Evolutionary conservation across 2,888 invertebrate species (phyloP), one percentile per base, ranked within the genome.

Genomic region (Dastarcus helophoroides): DNA sequence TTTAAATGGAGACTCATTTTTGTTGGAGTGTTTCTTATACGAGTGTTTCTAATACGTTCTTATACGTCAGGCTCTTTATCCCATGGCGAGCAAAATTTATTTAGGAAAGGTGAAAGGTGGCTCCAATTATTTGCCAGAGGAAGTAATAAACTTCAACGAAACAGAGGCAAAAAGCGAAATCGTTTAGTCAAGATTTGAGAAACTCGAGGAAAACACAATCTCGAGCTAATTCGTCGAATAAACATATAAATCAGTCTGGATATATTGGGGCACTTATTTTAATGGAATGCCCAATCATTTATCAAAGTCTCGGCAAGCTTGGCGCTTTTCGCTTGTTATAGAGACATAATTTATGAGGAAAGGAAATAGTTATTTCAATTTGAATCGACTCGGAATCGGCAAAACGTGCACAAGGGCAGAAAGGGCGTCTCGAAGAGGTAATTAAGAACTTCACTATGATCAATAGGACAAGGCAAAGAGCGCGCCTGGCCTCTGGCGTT

Each of bases 241-340:
- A 57, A 56, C 56, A 56, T 47, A 57, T 57, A 57, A 57, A 57
- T 57, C 57, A 55, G 54, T 43, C 43, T 38, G 39, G 46, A 56
- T 56, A 56, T 56, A 57, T 56, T 54, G 55, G 46, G 53, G 53
- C 55, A 57, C 56, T 57, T 56, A 57, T 57, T 56, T 56, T 57
- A 57, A 57, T 57, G 56, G 56, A 57, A 56, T 54, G 54, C 53
- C 49, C 48, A 46, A 44, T 51, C 54, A 54, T 57, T 57, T 56
- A 55, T 57, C 57, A 57, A 56, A 54, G 56, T 54, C 54, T 37
- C 41, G 40, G 46, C 43, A 37, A 40, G 42, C 47, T 46, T 38
- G 43, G 47, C 46, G 47, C 47, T 49, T 49, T 46, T 50, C 54
- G 52, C 53, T 52, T 55, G 53, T 52, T 51, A 52, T 51, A 49